Evolutionary conservation across 2,797 vertebrate species (phyloP).

Genomic region (Bryconaethiops microstoma): DNA sequence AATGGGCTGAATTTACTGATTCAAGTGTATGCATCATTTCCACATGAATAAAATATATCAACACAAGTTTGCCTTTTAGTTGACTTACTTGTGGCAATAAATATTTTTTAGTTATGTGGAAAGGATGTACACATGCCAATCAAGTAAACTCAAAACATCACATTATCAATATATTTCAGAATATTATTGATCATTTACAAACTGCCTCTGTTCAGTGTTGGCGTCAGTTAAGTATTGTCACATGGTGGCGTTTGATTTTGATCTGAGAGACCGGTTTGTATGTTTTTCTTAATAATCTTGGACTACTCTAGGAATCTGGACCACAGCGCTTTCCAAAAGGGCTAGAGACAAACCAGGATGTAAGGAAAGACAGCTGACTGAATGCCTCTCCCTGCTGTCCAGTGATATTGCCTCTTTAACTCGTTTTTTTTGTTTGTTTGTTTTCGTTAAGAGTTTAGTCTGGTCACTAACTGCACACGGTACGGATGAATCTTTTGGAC

Average conservation of each 20-base stretch:
- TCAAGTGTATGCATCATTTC: background rate
- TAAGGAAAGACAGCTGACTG: conserved; percentile 10
- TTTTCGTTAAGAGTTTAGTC: conserved; percentile 2
- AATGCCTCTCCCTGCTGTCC: conserved; percentile 7
- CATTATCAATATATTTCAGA: background rate
- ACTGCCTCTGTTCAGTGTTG: conserved; percentile 10
- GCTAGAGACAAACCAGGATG: conserved; percentile 30
- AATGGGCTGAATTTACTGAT: background rate
- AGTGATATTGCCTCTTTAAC: background rate
- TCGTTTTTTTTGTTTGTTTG: no score
- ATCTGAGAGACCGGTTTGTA: background rate
- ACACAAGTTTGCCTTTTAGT: background rate
- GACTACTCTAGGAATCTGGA: background rate
- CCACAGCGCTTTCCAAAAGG: conserved; percentile 29
- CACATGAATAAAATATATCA: background rate
- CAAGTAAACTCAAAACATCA: background rate
- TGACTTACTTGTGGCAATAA: background rate
- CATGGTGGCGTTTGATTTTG: conserved; percentile 1
- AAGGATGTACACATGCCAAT: background rate
- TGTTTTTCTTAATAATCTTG: background rate
- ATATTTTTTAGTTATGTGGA: background rate
- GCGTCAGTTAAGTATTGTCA: background rate
- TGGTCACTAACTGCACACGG: background rate
- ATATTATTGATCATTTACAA: conserved; percentile 19
- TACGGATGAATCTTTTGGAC: background rate